Evolutionary conservation across 2,113 vertebrate species (phyloP).

Genomic region (Gobiocypris rarus): DNA sequence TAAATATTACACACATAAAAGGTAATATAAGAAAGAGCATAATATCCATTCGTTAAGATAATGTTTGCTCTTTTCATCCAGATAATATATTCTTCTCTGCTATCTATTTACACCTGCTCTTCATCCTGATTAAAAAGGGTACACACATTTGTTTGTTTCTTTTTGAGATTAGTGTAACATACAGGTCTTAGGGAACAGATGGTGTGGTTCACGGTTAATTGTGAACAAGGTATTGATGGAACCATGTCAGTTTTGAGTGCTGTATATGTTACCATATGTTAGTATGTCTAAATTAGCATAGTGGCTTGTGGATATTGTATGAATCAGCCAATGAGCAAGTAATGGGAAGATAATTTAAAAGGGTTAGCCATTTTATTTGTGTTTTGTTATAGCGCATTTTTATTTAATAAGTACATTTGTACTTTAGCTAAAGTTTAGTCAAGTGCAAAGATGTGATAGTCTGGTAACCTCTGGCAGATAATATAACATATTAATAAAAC

Average conservation of each 20-base stretch:
- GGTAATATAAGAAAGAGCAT: no score
- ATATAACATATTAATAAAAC: background rate
- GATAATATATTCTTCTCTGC: no score
- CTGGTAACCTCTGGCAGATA: no score
- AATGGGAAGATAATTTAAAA: background rate
- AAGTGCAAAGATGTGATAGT: background rate
- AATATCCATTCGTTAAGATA: background rate
- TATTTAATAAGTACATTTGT: background rate
- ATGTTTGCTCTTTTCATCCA: background rate
- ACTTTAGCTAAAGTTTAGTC: no score
- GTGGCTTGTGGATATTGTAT: background rate
- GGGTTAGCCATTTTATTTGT: background rate
- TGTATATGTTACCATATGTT: slow-evolving; percentile 16
- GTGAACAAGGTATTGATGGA: background rate
- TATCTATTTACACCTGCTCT: slow-evolving; percentile 6
- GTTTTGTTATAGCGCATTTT: background rate
- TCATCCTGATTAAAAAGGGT: background rate
- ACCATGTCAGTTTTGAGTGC: background rate
- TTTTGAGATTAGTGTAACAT: background rate
- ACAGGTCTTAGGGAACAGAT: background rate
- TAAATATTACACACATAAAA: no score
- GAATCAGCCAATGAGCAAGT: background rate
- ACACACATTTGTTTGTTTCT: background rate
- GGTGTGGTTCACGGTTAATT: background rate
- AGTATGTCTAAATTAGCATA: background rate